Evolutionary conservation across 2,888 invertebrate genomes (phyloP), one percentile per base, ranked within the genome.

Genomic region (Synergus umbraculus): DNA sequence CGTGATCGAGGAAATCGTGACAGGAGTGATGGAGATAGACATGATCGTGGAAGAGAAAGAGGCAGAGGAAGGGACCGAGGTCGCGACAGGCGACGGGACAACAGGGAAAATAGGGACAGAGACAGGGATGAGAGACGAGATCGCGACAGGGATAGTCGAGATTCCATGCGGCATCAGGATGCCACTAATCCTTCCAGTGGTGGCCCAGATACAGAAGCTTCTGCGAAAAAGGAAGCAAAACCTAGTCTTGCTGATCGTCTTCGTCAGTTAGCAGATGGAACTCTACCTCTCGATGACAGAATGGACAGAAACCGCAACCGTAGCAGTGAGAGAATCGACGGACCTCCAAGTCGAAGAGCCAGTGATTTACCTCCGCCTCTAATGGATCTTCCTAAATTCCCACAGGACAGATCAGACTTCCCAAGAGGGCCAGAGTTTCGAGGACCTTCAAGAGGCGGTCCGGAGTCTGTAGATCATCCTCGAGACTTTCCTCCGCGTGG

Each of bases 211-310:
- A 18, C 13, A 10, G 73, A 84, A 91, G 78, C 78, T 81, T 79
- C 22, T 18, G 8, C 76, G 12, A 92, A 91, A 66, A 92, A 92
- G 66, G 91, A 91, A 2, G 80, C 73, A 1, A 92, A 92, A 82
- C 89, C 89, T 3, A 92, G 92, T 65, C 87, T 92, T 3, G 90
- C 92, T 0, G 92, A 92, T 41, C 88, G 93, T 15, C 81, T 92
- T 4, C 88, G 92, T 8, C 93, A 91, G 78, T 83, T 92, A 18
- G 92, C 93, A 0, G 92, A 92, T 78, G 92, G 92, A 1, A 91
- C 90, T 8, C 81, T 91, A 65, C 91, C 90, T 0, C 58, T 92
- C 1, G 91, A 91, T 49, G 92, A 92, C 69, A 87, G 91, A 18
- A 89, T 90, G 79, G 91, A 89, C 4, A 83, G 88, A 15, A 83